Evolutionary conservation across 2,797 vertebrate species (phyloP), one percentile per base, ranked within the genome.

Genomic region (Lithobates pipiens): DNA sequence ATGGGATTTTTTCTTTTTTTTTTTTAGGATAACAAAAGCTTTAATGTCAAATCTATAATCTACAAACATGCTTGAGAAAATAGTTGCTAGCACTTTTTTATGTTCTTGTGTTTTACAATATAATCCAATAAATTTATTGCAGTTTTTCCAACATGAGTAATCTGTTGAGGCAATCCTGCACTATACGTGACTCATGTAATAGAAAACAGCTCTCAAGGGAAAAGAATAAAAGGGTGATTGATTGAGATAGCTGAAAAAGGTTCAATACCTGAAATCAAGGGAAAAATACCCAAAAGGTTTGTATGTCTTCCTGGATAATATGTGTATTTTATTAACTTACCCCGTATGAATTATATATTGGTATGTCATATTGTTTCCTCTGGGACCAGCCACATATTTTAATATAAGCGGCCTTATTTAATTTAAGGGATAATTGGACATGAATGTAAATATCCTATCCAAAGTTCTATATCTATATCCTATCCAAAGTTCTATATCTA

Each of bases 181-280:
- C 54, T 25, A 54, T 84, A 78, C 54, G 21, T 84, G 76, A 84
- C 76, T 84, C n/a, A 73, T 65, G 54, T 65, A 44, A 71, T 78
- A 46, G 44, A 78, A 77, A 70, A 72, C 32, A 72, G 44, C 50
- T 72, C 83, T 84, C 83, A 2, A 5, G 83, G 69, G 75, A 78
- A 29, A 36, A 18, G 34, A 42, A 61, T 84, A 54, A 84, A 84
- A 78, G 77, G 76, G 36, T 72, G 76, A 84, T 65, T 78, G 83
- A 84, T 78, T 84, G 34, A 78, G 69, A 78, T 63, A 34, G 78
- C 76, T 84, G 32, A 78, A 61, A 18, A 65, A 84, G 82, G 61
- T 61, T 84, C 76, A 84, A 77, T 84, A 78, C 34, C 76, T 84
- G 39, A 63, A 84, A 78, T 68, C 68, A 78, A 84, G 34, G 32